These are phyloP conservation scores for Oncorhynchus masou DNA, from an alignment of 2,113 vertebrate genomes.

Conservation along the genomic window DNA sequence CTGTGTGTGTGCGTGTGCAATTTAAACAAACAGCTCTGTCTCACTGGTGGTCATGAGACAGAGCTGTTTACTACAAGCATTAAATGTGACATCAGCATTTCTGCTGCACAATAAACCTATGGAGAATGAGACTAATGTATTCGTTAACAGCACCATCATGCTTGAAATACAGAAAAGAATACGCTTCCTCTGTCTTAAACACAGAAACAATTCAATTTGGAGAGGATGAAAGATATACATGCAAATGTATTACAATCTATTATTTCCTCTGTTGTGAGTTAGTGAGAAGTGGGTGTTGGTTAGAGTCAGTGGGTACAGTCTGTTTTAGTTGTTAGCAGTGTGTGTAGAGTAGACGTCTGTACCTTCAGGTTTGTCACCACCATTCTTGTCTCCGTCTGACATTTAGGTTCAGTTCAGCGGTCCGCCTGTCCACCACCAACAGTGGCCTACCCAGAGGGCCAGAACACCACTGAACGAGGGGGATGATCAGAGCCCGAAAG, in stretches of 20 bases:
- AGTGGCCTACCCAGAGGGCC: constrained; percentile 48
- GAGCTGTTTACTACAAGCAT: background rate
- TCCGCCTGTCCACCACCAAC: constrained; percentile 36
- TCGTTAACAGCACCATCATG: background rate
- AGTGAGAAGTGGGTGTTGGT: background rate
- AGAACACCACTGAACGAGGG: constrained; percentile 20
- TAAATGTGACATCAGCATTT: constrained; percentile 33
- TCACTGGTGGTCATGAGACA: constrained; percentile 42
- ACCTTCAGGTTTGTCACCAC: constrained; percentile 67
- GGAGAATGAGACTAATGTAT: constrained; percentile 9
- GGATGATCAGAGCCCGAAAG: constrained; percentile 25
- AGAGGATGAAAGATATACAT: background rate
- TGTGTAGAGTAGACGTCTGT: constrained; percentile 18
- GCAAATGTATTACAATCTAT: background rate
- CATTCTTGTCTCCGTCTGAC: constrained; percentile 67
- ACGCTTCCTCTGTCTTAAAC: background rate
- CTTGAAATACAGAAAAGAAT: background rate
- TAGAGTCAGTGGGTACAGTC: background rate
- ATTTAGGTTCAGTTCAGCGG: constrained; percentile 63
- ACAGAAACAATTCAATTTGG: background rate
- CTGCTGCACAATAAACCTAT: constrained; percentile 25
- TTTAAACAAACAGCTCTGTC: constrained; percentile 32
- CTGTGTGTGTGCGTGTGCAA: background rate
- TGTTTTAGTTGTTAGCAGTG: background rate
- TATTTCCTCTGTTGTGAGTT: background rate